These are phyloP conservation scores for Dendrocincla fuliginosa DNA, from an alignment of 2,797 vertebrate genomes.

Conservation along the genomic window DNA sequence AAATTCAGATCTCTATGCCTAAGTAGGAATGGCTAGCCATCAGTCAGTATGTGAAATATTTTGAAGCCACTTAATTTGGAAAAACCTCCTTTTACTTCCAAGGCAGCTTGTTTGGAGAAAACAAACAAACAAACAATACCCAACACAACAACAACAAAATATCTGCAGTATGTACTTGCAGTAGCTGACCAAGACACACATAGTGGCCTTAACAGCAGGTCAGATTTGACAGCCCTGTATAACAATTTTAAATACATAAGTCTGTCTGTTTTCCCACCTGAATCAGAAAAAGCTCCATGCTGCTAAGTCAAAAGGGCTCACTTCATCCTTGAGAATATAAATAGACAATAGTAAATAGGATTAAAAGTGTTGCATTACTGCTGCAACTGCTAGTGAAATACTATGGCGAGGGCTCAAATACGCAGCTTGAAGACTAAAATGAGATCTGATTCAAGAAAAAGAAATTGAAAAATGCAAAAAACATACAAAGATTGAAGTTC, in stretches of 20 bases:
- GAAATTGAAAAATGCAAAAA: background rate
- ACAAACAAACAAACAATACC: background rate
- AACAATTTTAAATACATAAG: background rate
- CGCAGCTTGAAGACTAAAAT: background rate
- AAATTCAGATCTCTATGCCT: background rate
- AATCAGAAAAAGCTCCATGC: background rate
- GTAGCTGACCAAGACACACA: background rate
- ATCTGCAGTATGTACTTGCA: background rate
- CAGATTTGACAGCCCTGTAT: background rate
- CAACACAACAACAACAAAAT: background rate
- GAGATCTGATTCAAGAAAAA: background rate
- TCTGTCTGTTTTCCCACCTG: background rate
- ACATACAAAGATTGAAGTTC: background rate
- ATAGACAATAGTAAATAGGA: constrained; percentile 29
- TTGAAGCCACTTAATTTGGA: background rate
- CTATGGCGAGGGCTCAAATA: background rate
- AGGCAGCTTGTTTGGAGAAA: background rate
- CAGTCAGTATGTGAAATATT: background rate
- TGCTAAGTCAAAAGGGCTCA: background rate
- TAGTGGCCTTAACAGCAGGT: background rate
- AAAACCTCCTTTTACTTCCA: background rate
- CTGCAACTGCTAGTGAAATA: background rate
- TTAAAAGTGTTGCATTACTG: background rate
- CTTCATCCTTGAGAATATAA: constrained; percentile 29
- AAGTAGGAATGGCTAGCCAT: background rate